Conservation (phyloP, 2,888 invertebrate species). For the Heliothis peltigera region DNA sequence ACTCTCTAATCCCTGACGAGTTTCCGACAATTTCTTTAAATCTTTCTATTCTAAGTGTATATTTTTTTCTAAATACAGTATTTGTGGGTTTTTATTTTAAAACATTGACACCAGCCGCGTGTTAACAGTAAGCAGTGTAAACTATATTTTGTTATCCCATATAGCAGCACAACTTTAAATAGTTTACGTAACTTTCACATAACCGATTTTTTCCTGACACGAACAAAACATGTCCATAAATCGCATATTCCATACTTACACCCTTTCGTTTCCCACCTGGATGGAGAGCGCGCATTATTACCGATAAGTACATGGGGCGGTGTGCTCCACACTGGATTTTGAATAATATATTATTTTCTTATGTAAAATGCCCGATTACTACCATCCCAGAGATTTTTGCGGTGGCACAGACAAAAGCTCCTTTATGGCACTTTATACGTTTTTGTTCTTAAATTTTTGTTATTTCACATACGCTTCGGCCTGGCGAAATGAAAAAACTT, state of each 20-base stretch:
- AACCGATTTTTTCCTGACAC: background rate
- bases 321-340: constrained; percentile 86
- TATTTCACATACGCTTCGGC: constrained; percentile 69
- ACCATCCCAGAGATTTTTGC: constrained; percentile 86
- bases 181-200: background rate
- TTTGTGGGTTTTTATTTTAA: too few relatives aligned
- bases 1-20: too few relatives aligned
- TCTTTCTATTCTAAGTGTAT: too few relatives aligned
- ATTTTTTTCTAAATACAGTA: too few relatives aligned
- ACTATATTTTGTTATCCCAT: too few relatives aligned
- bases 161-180: too few relatives aligned
- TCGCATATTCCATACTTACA: constrained; percentile 44
- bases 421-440: constrained; percentile 87
- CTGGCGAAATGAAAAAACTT: constrained; percentile 74
- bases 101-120: too few relatives aligned
- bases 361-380: constrained; percentile 90
- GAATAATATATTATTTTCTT: constrained; percentile 90
- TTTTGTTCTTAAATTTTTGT: constrained; percentile 84
- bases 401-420: constrained; percentile 82
- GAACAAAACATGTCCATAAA: constrained; percentile 41
- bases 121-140: too few relatives aligned
- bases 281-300: constrained; percentile 83
- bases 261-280: constrained; percentile 47
- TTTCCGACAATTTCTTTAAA: too few relatives aligned
- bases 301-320: constrained; percentile 87